phyloP scores from a whole-genome alignment of 2,113 vertebrate genomes.

The Sorex araneus region DNA sequence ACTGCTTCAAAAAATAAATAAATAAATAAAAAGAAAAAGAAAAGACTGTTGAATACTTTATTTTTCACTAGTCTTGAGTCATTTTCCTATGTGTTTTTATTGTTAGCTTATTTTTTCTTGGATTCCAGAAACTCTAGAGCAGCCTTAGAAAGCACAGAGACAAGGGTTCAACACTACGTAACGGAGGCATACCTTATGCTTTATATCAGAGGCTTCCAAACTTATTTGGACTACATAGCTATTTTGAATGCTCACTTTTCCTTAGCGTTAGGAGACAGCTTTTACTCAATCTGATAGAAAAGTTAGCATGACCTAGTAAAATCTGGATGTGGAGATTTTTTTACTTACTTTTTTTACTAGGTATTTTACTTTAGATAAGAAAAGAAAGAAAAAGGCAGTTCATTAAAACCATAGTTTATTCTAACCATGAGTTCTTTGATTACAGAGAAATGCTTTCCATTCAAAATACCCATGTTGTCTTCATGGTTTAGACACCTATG shows the following conservation, averaged over 20 bases:
- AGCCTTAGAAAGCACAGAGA: background rate
- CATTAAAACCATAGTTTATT: background rate
- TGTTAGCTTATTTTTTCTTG: background rate
- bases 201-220: no score
- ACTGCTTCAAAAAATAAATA: no score
- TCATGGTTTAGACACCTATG: no score
- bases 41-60: background rate
- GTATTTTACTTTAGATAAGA: slow-evolving; percentile 28
- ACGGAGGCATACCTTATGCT: no score
- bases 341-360: slow-evolving; percentile 58
- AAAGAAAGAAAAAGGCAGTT: slow-evolving; percentile 52
- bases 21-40: background rate
- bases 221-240: background rate
- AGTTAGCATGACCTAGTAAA: slow-evolving; percentile 37
- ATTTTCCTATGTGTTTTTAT: background rate
- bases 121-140: background rate
- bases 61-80: background rate
- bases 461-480: no score
- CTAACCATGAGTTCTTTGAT: slow-evolving; percentile 21
- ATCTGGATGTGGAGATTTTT: background rate
- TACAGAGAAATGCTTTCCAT: background rate
- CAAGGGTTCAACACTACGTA: background rate
- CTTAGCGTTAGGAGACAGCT: slow-evolving; percentile 27
- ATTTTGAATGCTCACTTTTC: slow-evolving; percentile 44
- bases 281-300: slow-evolving; percentile 51